phyloP scores from a whole-genome alignment of 2,888 invertebrate species.

The Esperia sulphurella region DNA sequence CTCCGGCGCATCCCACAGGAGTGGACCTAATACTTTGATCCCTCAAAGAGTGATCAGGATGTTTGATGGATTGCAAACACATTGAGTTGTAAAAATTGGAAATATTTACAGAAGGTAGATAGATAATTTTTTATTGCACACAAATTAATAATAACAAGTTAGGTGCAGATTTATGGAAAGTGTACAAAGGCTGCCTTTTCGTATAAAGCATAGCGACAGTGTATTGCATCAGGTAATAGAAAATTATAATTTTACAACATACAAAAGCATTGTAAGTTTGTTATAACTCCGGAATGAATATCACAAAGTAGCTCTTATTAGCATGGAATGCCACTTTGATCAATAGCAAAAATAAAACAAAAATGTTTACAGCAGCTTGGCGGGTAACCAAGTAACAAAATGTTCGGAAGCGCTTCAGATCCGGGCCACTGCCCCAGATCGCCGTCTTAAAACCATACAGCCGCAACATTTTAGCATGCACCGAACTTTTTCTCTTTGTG shows the following conservation, averaged over 20 bases:
- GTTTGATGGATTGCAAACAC: conserved; percentile 1
- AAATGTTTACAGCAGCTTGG: conserved; percentile 45
- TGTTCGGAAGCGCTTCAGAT: conserved; percentile 40
- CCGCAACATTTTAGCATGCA: conserved; percentile 29
- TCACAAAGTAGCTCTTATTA: no score
- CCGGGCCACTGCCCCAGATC: conserved; percentile 32
- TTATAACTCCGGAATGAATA: no score
- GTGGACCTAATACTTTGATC: conserved; percentile 12
- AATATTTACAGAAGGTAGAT: not conserved
- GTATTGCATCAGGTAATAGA: no score
- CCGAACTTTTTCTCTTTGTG: not conserved
- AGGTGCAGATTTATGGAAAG: no score
- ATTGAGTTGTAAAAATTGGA: not conserved
- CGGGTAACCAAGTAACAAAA: conserved; percentile 46
- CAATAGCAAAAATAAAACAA: conserved; percentile 1
- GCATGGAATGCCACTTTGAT: not conserved
- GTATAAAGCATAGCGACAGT: no score
- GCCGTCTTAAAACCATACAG: conserved; percentile 44
- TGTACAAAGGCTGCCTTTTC: no score
- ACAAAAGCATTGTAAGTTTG: no score
- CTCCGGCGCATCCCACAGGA: conserved; percentile 12
- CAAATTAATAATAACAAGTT: no score
- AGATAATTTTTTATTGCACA: not conserved
- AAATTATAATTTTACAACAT: no score
- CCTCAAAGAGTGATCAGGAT: conserved; percentile 12